These are phyloP conservation scores for Misgurnus mizolepis DNA, from an alignment of 2,113 vertebrate species.

Conservation along the genomic window DNA sequence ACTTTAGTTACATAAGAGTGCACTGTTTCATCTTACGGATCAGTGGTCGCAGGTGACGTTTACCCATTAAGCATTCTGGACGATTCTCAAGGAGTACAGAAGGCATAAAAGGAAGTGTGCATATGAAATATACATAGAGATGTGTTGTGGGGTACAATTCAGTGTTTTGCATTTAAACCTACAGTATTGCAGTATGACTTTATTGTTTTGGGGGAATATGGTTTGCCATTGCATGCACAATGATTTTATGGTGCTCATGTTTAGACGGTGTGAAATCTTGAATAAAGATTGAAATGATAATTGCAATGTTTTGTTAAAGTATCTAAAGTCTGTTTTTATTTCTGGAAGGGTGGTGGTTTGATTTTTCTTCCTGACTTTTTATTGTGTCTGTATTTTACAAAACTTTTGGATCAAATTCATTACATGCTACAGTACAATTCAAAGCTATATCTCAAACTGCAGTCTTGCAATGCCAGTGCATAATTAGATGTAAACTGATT, in stretches of 20 bases:
- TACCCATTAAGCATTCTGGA: not conserved
- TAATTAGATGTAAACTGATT: not conserved
- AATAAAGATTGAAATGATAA: constrained; percentile 29
- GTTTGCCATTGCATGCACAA: constrained; percentile 66
- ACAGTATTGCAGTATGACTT: constrained; percentile 12
- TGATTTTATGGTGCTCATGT: constrained; percentile 57
- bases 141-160: constrained; percentile 20
- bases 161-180: not conserved
- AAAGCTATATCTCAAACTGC: constrained; percentile 10
- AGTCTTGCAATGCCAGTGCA: not conserved
- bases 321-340: not conserved
- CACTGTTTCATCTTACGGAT: not conserved
- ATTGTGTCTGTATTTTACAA: not conserved
- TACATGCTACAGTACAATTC: not conserved
- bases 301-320: constrained; percentile 39
- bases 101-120: not conserved
- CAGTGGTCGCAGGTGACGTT: not conserved
- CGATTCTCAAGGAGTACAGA: too few relatives aligned
- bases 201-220: constrained; percentile 39
- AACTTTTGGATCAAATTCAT: not conserved
- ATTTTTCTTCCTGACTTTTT: not conserved
- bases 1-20: not conserved
- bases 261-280: constrained; percentile 36
- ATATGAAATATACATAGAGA: not conserved
- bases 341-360: not conserved